Evolutionary conservation across 2,888 invertebrate genomes (phyloP), one percentile per base, ranked within the genome.

Genomic region (Halictus quadricinctus): DNA sequence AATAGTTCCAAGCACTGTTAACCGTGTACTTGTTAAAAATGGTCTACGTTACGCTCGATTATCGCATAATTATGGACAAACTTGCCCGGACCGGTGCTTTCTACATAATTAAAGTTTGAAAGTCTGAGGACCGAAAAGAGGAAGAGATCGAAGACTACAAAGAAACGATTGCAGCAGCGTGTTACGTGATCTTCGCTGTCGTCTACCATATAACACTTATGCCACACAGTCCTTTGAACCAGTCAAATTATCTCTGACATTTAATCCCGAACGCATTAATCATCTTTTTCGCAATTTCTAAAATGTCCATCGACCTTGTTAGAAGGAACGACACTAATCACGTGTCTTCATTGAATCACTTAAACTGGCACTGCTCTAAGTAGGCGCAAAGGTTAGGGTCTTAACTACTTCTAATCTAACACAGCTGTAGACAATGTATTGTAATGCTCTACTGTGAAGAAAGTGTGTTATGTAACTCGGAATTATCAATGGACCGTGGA

Each of bases 161-260:
- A 43, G 21, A 54, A 58, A 72, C 29, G n/a, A 72, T 76, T 84
- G 76, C 15, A 10, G 66, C 13, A 80, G 80, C 10, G 15, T 13
- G 41, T 85, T 78, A 78, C 54, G 46, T 76, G 43, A 69, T 46
- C 25, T 76, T 60, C 12, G 7, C n/a, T 72, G 76, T 5, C 29
- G 29, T 25, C 8, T 66, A 54, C 29, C 13, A n/a, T n/a, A 25
- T 29, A 72, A 66, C 21, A 8, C 4, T 83, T 70, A 25, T 48
- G 76, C 25, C 15, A 46, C 2, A n/a, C 12, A 41, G 2, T 70
- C n/a, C 4, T 13, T 72, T 10, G n/a, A 66, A 50, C 41, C 6
- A 21, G 15, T n/a, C 25, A 58, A 58, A 29, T 60, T 58, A 58
- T 58, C 8, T 15, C 25, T 50, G 13, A 25, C 29, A 29, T 50